Conservation (phyloP, 2,797 vertebrate genomes). For the Geotrypetes seraphini region DNA sequence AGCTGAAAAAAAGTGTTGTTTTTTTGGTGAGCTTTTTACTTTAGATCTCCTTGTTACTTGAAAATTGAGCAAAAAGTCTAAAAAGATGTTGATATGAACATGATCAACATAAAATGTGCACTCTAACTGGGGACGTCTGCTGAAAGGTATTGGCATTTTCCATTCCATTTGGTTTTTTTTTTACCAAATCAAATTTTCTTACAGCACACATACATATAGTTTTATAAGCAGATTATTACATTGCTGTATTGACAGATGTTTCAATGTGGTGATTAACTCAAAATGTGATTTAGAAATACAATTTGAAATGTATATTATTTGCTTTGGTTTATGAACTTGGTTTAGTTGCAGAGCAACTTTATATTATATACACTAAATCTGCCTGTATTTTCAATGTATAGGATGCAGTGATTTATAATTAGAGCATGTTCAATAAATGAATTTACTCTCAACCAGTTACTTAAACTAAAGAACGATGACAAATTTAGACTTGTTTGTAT, state of each 20-base stretch:
- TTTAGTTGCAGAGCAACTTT: constrained; percentile 90
- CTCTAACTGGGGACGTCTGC: no score
- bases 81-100: no score
- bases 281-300: constrained; percentile 37
- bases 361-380: constrained; percentile 67
- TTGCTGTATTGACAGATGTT: constrained; percentile 32
- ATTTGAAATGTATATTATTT: constrained; percentile 50
- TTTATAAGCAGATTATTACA: constrained; percentile 19
- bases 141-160: no score
- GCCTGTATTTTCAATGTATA: constrained; percentile 61
- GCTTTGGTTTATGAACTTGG: constrained; percentile 54
- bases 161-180: constrained; percentile 23
- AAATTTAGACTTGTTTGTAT: constrained; percentile 45
- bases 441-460: constrained; percentile 53
- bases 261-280: constrained; percentile 28
- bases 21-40: no score
- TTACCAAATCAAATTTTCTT: constrained; percentile 21
- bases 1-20: no score
- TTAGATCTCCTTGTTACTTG: no score
- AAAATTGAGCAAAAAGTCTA: no score
- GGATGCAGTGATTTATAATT: constrained; percentile 69
- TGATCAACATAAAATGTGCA: no score
- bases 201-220: no score
- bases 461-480: constrained; percentile 53
- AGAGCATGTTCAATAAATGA: constrained; percentile 63